Conservation (phyloP, 2,888 invertebrate genomes). For the Sinelater perroti region DNA sequence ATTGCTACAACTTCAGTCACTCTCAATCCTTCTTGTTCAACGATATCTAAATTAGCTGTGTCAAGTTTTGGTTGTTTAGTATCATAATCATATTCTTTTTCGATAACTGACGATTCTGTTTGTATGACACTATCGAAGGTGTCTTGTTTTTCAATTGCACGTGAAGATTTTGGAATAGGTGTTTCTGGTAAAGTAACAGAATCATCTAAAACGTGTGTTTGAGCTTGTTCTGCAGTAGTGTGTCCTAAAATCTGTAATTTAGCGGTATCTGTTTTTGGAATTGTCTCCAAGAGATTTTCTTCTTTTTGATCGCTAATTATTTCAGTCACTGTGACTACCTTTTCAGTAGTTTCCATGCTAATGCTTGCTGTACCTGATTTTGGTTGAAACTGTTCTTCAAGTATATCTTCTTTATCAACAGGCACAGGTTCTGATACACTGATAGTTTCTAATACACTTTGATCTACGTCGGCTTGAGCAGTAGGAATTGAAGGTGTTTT, state of each 20-base stretch:
- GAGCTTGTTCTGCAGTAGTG: conserved; percentile 39
- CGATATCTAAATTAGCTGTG: conserved; percentile 35
- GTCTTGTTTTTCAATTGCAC: conserved; percentile 48
- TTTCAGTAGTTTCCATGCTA: conserved; percentile 50
- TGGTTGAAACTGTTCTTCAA: conserved; percentile 47
- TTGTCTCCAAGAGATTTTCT: conserved; percentile 49
- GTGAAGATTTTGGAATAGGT: conserved; percentile 47
- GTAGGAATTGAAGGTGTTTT: conserved; percentile 43
- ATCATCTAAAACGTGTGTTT: conserved; percentile 34
- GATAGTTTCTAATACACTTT: conserved; percentile 51
- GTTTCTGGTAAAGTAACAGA: conserved; percentile 15
- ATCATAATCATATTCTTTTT: conserved; percentile 50
- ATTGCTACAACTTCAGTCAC: conserved; percentile 57
- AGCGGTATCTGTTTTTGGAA: conserved; percentile 48
- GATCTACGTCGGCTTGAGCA: conserved; percentile 51
- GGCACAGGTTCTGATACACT: conserved; percentile 53
- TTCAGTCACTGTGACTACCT: conserved; percentile 48
- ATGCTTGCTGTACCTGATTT: conserved; percentile 49
- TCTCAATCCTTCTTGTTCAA: conserved; percentile 53
- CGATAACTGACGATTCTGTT: conserved; percentile 49
- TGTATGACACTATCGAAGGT: conserved; percentile 50
- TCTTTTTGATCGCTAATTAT: conserved; percentile 54
- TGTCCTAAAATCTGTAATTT: conserved; percentile 41
- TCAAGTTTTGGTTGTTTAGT: conserved; percentile 35
- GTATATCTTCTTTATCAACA: conserved; percentile 55